phyloP scores from a whole-genome alignment of 2,797 vertebrate species.

The Gymnocypris eckloni region DNA sequence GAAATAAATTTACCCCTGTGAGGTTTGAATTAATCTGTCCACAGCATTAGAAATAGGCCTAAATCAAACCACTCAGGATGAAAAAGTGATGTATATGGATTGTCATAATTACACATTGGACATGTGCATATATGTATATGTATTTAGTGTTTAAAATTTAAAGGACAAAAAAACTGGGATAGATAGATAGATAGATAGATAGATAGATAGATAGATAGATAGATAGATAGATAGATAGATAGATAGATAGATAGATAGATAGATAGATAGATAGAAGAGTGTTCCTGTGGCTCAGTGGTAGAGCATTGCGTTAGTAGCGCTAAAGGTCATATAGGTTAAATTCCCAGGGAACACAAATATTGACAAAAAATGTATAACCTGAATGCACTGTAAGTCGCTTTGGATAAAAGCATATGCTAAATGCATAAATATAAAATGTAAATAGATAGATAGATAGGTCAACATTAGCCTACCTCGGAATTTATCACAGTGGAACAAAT shows the following conservation, averaged over 20 bases:
- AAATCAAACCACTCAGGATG: not conserved
- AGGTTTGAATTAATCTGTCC: constrained; percentile 10
- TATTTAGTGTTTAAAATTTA: not conserved
- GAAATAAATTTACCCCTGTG: not conserved
- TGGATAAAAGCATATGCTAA: no score
- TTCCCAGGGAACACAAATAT: no score
- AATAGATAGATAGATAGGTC: not conserved
- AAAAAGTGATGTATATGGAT: not conserved
- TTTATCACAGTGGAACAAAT: not conserved
- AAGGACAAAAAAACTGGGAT: not conserved
- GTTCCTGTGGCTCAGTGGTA: no score
- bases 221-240: not conserved
- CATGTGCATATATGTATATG: not conserved
- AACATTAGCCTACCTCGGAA: not conserved
- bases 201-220: not conserved
- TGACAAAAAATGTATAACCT: no score
- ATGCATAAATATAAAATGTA: no score
- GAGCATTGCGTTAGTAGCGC: no score
- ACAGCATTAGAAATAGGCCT: not conserved
- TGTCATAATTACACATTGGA: not conserved
- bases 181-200: not conserved
- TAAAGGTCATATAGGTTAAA: no score
- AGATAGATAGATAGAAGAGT: not conserved
- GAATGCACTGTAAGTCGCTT: no score
- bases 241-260: not conserved